Base-by-base conservation (phyloP, 2,888 invertebrate genomes). In the Unio delphinus region DNA sequence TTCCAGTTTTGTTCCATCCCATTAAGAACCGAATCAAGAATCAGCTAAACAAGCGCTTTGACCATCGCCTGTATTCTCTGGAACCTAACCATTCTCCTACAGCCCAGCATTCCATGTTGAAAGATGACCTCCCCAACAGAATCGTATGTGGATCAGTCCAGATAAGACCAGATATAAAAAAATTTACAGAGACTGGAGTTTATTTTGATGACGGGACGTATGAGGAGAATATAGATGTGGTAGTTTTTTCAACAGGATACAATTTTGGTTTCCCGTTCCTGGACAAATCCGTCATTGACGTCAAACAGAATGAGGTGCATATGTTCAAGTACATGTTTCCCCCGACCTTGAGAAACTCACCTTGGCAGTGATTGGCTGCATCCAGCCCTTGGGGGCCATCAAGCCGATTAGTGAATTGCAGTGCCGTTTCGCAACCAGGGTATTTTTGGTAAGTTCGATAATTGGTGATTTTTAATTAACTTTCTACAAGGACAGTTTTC, bases 351-450 rank as follows among this genome's bases (percentile, higher is more conserved):
- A 79, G 30, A 82, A 83, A 7, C 75, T 74, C 17, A 91, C 91
- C 0, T 78, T 92, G 61, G 91, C 90, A 54, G 83, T 91, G 23
- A 89, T 92, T 68, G 91, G 91, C 11, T 87, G 88, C 68, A 80
- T 90, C 34, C 90, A 91, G 82, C 91, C 91, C 0, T 77, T 88
- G 23, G 91, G 91, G 15, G 89, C 91, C 4, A 83, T 91, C n/a
- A 89, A 90, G 83, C 91, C 91, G 0, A 89, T 91, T 1, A 84
- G 89, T n/a, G 91, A 91, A 76, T 80, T 91, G 80, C 91, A 91
- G 79, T 88, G 90, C 57, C 83, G 91, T 11, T 86, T 91, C 76
- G 91, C 90, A 61, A 86, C 86, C 0, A 80, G 82, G 58, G 84
- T 91, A 15, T 87, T 90, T 68, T 87, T 85, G 83, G 88, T 83